A percentile compares a stretch with the other conserved stretches of the same genome.
Conservation (phyloP, 2,113 vertebrate genomes). For the Macroglossus sobrinus region DNA sequence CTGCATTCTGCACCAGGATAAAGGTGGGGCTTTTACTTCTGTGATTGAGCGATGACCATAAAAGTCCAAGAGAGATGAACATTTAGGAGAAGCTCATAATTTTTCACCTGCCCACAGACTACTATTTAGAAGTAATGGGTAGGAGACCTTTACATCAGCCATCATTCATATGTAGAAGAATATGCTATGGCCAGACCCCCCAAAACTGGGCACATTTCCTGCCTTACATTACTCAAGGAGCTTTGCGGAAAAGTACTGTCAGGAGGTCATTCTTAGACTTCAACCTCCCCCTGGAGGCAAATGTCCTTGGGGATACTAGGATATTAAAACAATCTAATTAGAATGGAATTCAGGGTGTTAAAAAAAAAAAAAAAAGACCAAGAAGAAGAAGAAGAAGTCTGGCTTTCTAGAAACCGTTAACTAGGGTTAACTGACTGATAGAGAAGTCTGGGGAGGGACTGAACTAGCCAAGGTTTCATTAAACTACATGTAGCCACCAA, state of each 20-base stretch:
- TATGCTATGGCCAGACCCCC: background rate
- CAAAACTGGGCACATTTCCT: slow-evolving; percentile 25
- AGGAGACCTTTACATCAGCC: background rate
- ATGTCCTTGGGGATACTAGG: slow-evolving; percentile 1
- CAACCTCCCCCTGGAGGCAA: slow-evolving; percentile 30
- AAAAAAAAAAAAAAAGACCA: background rate
- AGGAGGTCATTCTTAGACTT: slow-evolving; percentile 22
- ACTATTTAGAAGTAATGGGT: slow-evolving; percentile 35
- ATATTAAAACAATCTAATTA: slow-evolving; percentile 47
- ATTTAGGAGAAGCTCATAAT: slow-evolving; percentile 15
- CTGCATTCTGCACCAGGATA: slow-evolving; percentile 44
- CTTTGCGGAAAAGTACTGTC: background rate
- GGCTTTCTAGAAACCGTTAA: slow-evolving; percentile 8
- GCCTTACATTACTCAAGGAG: background rate
- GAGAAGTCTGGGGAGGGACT: background rate
- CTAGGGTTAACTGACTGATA: background rate
- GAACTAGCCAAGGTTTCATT: slow-evolving; percentile 20
- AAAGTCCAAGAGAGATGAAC: slow-evolving; percentile 52
- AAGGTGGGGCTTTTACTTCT: slow-evolving; percentile 52
- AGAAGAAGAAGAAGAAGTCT: background rate
- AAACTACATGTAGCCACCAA: background rate
- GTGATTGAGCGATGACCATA: background rate
- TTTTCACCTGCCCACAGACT: background rate
- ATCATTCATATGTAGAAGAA: background rate
- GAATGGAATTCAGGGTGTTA: slow-evolving; percentile 10